Base-by-base conservation (phyloP, 1,140 invertebrate species). In the Potamilus streckersoni region DNA sequence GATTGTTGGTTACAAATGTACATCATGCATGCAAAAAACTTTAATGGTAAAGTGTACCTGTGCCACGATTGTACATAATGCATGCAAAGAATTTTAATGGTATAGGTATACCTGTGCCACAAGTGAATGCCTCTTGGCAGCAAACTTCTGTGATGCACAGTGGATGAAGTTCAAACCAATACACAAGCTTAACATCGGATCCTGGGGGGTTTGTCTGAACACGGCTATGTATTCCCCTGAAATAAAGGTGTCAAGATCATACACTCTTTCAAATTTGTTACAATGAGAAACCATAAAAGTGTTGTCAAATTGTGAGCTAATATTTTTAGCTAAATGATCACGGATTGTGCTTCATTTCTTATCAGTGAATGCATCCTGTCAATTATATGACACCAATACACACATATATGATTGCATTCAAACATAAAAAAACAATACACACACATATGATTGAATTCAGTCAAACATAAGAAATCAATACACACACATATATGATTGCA, bases 131-230 rank as follows among this genome's bases (percentile, higher is more conserved):
- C 96, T 96, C 81, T 95, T 95, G 0, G 93, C 92, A 1, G 94
- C 92, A 85, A 94, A 95, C 74, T 95, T 96, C 86, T 97, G 96
- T 69, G 94, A 94, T n/a, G 94, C 93, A 91, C 97, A 93, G 85
- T 97, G 95, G 73, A 96, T 91, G 81, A 96, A 94, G 49, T 94
- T 94, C 0, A 97, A 90, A 0, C 94, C 94, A 79, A 97, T 93
- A 79, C 96, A 92, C 58, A 98, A 91, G 17, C 94, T 93, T 5
- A 95, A 88, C 63, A 98, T 88, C 0, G 95, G 89, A 87, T 89
- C 92, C 83, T 86, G 91, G 82, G 90, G 90, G 58, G 82, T 91
- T 88, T 91, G 87, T 81, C 92, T 91, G 83, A 94, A 94, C 17
- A 94, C 91, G 56, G 93, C 92, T 78, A 95, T 92, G 86, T 96